Evolutionary conservation across 92 coral and sea anemone genomes (phyloP), one percentile per base, ranked within the genome.

Genomic region (Epizoanthus illoricatus): DNA sequence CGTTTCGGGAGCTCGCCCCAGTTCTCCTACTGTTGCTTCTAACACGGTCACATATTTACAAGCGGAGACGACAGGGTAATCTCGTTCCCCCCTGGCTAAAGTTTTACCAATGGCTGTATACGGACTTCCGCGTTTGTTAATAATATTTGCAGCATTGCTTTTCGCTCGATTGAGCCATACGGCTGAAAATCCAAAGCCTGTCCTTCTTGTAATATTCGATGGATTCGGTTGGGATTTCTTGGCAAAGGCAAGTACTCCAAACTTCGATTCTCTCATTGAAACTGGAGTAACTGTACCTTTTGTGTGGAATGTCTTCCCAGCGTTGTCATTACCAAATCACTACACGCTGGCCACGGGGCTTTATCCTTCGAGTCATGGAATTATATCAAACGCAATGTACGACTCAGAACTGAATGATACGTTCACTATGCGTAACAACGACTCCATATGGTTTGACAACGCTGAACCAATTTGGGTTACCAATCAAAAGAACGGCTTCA

Each of bases 401-500:
- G 98, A 95, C 71, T 93, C 97, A 4, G 80, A 81, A 3, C 74
- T 81, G 6, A 79, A 88, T 18, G 91, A 76, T 12, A 58, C 43
- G 1, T 95, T 95, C 65, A 76, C 84, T 5, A 86, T 90, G 87
- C 74, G 66, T 39, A 92, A 88, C 12, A 91, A 83, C 28, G 92
- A 92, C 40, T 87, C 98, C 5, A 83, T 81, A 71, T 93, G 94
- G 92, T 95, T 97, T 94, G 66, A 88, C 21, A 86, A 80, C 43
- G 87, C 85, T 2, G 98, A 95, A 83, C 97, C 98, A 8, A 72
- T 95, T 0, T 95, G 98, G 98, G 88, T 95, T 36, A 92, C 98
- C 7, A 95, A 85, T 70, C 86, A 93, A 41, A 93, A 93, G 60
- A 91, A 89, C 21, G 91, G 94, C 16, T 70, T 70, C 17, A 89